Evolutionary conservation across 2,797 vertebrate species (phyloP), one percentile per base, ranked within the genome.

Genomic region (Falco novaeseelandiae): DNA sequence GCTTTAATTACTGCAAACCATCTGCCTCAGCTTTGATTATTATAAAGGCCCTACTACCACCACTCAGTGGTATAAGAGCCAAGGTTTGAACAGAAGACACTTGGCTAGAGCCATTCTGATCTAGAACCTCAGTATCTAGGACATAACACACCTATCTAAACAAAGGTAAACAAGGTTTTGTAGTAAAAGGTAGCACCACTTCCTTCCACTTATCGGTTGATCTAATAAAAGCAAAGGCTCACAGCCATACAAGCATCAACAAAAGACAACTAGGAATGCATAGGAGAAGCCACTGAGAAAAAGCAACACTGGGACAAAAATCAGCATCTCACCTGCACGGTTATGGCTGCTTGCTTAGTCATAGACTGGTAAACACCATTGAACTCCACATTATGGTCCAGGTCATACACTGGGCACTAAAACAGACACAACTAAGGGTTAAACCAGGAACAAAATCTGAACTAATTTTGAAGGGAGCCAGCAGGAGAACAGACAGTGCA

Each of bases 351-450:
- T 93, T 98, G 98, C 96, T 98, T 98, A 63, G 98, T 98, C 98
- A 98, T 98, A 73, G 98, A 98, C 94, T 98, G 98, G 92, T 98
- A 98, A 89, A 98, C 96, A 73, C 98, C 98, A 2, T 98, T 97
- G 83, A 98, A 98, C 88, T 98, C 98, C 96, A 98, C 98, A 0
- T 98, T 98, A 62, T 98, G 97, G 89, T 98, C 98, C 70, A 98
- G 96, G 71, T 98, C 98, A 66, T 98, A 98, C 48, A 98, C 98
- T 1, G 98, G 98, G 93, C 98, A 98, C 98, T 98, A 67, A 32
- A 95, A 83, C 30, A 94, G n/a, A 81, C 19, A 86, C 18, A 85
- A 29, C 12, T 16, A 76, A 91, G 58, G 15, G 90, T 97, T 95
- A 95, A 73, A 71, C 17, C n/a, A 72, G 66, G 26, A 8, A 66